Conservation (phyloP, 2,113 vertebrate species). For the Rhinoptilus africanus region DNA sequence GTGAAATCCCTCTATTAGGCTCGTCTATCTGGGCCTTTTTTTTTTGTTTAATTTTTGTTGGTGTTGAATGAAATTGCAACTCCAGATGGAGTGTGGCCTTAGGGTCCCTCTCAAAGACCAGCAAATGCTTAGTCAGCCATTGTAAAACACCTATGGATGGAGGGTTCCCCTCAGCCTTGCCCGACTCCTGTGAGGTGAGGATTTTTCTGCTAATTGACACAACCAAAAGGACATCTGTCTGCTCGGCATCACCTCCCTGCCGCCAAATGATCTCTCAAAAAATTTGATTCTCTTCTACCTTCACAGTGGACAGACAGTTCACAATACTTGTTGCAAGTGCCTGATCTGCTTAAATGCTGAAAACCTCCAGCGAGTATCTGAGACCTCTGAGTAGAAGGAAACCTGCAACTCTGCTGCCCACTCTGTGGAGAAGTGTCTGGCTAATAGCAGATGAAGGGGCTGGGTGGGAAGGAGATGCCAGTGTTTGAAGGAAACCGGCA, state of each 20-base stretch:
- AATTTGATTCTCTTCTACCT: not conserved
- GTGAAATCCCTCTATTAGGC: accelerated
- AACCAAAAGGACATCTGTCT: not conserved
- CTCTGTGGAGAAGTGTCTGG: not conserved
- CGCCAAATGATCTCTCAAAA: not conserved
- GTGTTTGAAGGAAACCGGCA: not conserved
- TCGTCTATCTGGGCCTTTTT: not conserved
- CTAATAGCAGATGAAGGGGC: not conserved
- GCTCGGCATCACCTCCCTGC: not conserved
- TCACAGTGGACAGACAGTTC: not conserved
- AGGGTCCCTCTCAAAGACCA: not conserved
- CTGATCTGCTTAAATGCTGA: not conserved
- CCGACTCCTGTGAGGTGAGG: not conserved
- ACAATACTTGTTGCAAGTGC: accelerated
- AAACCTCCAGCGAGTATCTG: not conserved
- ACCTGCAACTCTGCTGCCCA: not conserved
- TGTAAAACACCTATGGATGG: not conserved
- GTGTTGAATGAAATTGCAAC: not conserved
- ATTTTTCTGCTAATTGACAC: not conserved
- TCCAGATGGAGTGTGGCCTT: not conserved
- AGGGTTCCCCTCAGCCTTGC: not conserved
- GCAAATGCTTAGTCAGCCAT: not conserved
- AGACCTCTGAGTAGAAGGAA: not conserved
- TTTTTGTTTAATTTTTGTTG: not conserved
- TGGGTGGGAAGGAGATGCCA: accelerated